Percentiles rank a stretch among this genome's conserved stretches.
Conservation (phyloP, 2,113 vertebrate species). For the Ovis aries region DNA sequence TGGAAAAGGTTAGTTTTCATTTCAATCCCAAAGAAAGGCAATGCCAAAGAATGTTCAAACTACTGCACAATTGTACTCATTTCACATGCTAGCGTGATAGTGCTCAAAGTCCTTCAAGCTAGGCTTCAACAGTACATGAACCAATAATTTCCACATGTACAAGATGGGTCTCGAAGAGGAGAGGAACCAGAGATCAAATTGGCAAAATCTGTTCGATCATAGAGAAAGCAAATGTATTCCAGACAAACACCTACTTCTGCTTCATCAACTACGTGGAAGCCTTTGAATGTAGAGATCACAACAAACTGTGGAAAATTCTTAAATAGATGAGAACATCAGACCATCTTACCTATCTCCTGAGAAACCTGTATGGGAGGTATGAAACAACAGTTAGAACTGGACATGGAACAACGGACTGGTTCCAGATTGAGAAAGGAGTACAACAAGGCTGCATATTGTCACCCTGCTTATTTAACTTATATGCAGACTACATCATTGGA, state of each 20-base stretch:
- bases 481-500: background rate
- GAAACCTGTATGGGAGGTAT: background rate
- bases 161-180: background rate
- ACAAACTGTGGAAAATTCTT: background rate
- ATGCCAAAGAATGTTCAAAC: background rate
- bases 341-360: background rate
- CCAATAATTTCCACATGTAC: background rate
- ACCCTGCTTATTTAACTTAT: background rate
- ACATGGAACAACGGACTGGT: background rate
- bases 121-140: background rate
- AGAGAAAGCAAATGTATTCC: background rate
- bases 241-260: background rate
- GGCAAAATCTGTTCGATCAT: background rate
- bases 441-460: background rate
- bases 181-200: background rate
- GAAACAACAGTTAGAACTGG: background rate
- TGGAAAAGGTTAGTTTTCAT: background rate
- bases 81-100: background rate
- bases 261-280: background rate
- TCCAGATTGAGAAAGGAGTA: background rate
- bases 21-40: background rate
- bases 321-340: background rate
- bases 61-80: background rate
- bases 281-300: background rate
- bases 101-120: background rate